Evolutionary conservation across 2,797 vertebrate genomes (phyloP).

Genomic region (Darevskia nairensis): DNA sequence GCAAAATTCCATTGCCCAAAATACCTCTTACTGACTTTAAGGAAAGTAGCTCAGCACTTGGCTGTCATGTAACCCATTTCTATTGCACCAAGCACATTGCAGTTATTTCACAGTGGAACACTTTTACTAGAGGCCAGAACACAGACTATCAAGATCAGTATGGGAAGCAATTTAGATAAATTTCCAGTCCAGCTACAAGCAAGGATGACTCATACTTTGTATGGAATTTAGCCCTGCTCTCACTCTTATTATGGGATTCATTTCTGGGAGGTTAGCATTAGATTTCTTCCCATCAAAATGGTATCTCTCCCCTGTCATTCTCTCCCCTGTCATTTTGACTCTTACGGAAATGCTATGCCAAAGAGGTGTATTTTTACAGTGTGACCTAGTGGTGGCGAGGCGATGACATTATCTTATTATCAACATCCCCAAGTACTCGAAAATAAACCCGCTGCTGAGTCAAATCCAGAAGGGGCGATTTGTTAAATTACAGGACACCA

Average conservation of each 20-base stretch:
- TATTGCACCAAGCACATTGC: slow-evolving; percentile 1
- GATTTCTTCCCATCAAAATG: not conserved
- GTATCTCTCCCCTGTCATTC: slow-evolving; percentile 33
- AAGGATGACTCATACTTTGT: slow-evolving; percentile 39
- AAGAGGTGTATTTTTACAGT: slow-evolving; percentile 40
- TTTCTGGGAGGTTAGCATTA: slow-evolving; percentile 45
- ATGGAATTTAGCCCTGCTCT: slow-evolving; percentile 43
- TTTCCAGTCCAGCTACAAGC: slow-evolving; percentile 5
- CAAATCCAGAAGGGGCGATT: slow-evolving; percentile 55
- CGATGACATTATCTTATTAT: slow-evolving; percentile 45
- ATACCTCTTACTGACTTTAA: not conserved
- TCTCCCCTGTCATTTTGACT: not conserved
- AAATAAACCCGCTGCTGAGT: slow-evolving; percentile 55
- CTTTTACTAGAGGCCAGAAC: slow-evolving; percentile 3
- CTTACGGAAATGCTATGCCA: slow-evolving; percentile 19
- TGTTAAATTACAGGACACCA: slow-evolving; percentile 58
- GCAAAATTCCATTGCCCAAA: not conserved
- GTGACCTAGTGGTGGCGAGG: slow-evolving; percentile 43
- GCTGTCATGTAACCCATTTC: slow-evolving; percentile 42
- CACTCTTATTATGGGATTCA: slow-evolving; percentile 36
- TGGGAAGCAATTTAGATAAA: slow-evolving; percentile 26
- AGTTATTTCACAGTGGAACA: slow-evolving; percentile 31
- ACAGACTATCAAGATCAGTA: not conserved
- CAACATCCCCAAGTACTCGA: slow-evolving; percentile 40
- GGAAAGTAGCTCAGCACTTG: not conserved